Percentiles rank a stretch among this genome's conserved stretches.
phyloP scores from a whole-genome alignment of 2,888 invertebrate species.

The Ypsolopha scabrella region DNA sequence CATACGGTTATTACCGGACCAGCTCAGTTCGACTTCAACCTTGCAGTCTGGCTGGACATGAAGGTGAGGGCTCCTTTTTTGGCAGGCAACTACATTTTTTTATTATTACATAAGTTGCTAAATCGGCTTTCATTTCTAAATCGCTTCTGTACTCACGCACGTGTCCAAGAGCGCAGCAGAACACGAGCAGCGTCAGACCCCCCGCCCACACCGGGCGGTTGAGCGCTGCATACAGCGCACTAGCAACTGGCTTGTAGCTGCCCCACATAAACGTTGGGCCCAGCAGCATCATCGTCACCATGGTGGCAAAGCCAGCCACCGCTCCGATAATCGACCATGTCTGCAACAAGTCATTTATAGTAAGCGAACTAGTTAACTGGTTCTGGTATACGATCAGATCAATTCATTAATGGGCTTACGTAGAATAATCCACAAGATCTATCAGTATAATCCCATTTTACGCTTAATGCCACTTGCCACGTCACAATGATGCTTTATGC shows the following conservation, averaged over 20 bases:
- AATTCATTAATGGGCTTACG: no score
- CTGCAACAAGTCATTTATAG: constrained; percentile 23
- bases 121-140: no score
- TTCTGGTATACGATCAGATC: no score
- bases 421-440: no score
- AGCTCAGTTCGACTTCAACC: not conserved
- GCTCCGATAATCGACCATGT: constrained; percentile 52
- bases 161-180: constrained; percentile 65
- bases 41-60: not conserved
- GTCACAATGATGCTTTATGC: no score
- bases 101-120: not conserved
- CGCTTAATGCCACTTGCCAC: no score
- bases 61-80: not conserved
- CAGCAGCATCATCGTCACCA: constrained; percentile 53
- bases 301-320: constrained; percentile 40
- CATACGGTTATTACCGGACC: no score
- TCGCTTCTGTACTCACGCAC: constrained; percentile 45
- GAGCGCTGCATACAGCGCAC: constrained; percentile 67
- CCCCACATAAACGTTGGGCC: constrained; percentile 65
- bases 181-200: constrained; percentile 54
- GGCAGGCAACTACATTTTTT: not conserved
- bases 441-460: no score
- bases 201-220: constrained; percentile 69
- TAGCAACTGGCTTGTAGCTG: constrained; percentile 57
- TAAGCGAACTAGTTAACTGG: no score